Evolutionary conservation across 1,140 invertebrate species (phyloP).

Genomic region (Zaprionus nigranus): DNA sequence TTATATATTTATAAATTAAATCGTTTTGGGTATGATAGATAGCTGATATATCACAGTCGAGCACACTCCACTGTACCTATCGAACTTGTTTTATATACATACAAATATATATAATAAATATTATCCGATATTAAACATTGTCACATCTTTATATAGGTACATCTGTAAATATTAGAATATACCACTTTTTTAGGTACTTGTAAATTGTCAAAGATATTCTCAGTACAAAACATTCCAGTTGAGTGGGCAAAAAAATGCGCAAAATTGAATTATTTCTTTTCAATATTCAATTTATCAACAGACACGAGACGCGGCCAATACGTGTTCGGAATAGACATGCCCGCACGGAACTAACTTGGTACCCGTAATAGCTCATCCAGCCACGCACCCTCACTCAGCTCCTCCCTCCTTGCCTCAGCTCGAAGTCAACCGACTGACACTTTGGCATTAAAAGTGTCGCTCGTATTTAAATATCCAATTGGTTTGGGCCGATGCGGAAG

Average conservation of each 20-base stretch:
- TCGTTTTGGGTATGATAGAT: too few relatives aligned
- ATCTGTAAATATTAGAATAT: too few relatives aligned
- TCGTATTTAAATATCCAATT: slow-evolving; percentile 77
- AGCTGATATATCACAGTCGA: too few relatives aligned
- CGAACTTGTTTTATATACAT: too few relatives aligned
- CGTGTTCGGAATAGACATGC: slow-evolving; percentile 69
- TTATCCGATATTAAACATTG: too few relatives aligned
- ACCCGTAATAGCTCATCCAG: background rate
- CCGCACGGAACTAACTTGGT: background rate
- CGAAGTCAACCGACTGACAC: slow-evolving; percentile 31
- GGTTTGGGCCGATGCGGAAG: slow-evolving; percentile 40
- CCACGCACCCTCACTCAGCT: background rate
- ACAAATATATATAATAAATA: too few relatives aligned
- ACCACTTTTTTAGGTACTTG: background rate
- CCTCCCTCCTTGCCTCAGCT: background rate
- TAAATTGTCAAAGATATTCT: background rate
- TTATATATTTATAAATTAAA: too few relatives aligned
- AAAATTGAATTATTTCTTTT: slow-evolving; percentile 81
- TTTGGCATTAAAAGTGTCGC: slow-evolving; percentile 73
- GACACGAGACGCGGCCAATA: slow-evolving; percentile 55
- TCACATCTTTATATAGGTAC: too few relatives aligned
- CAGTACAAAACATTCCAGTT: background rate
- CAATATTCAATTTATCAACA: slow-evolving; percentile 81
- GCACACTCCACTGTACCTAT: too few relatives aligned
- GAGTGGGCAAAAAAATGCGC: slow-evolving; percentile 15